These are phyloP conservation scores for Abrostola triplasia DNA, from an alignment of 2,888 invertebrate species.

Conservation along the genomic window DNA sequence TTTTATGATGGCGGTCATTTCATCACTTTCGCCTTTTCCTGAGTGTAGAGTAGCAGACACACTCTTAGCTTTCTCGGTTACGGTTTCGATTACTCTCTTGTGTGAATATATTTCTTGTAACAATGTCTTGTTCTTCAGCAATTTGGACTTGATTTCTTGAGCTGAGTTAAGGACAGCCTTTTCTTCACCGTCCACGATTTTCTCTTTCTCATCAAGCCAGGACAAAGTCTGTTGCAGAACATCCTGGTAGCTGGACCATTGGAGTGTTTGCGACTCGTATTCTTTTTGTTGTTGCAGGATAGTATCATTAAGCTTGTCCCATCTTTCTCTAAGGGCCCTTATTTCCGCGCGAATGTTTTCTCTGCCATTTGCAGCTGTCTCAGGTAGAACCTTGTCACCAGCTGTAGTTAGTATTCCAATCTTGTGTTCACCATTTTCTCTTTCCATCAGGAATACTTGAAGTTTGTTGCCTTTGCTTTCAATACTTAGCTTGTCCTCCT, in stretches of 20 bases:
- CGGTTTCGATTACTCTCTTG: slow-evolving; percentile 96
- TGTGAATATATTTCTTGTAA: slow-evolving; percentile 97
- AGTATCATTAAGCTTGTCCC: slow-evolving; percentile 95
- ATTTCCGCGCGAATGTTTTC: slow-evolving; percentile 96
- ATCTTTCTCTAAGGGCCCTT: slow-evolving; percentile 93
- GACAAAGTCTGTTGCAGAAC: slow-evolving; percentile 93
- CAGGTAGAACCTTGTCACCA: slow-evolving; percentile 96
- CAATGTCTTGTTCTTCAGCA: slow-evolving; percentile 95
- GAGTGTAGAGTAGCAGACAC: slow-evolving; percentile 89
- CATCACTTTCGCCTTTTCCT: slow-evolving; percentile 87
- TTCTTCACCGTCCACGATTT: slow-evolving; percentile 91
- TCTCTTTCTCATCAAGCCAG: slow-evolving; percentile 96
- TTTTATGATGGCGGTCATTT: slow-evolving; percentile 91
- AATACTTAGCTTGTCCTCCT: slow-evolving; percentile 90
- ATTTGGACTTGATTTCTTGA: slow-evolving; percentile 94
- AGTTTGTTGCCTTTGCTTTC: slow-evolving; percentile 91
- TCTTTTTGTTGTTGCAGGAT: slow-evolving; percentile 95
- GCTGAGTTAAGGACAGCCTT: slow-evolving; percentile 92
- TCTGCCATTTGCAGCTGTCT: slow-evolving; percentile 96
- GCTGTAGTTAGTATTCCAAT: slow-evolving; percentile 92
- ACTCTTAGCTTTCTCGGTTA: slow-evolving; percentile 95
- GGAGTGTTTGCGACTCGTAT: slow-evolving; percentile 94
- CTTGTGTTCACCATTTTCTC: slow-evolving; percentile 94
- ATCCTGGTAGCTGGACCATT: slow-evolving; percentile 95
- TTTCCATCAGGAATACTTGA: slow-evolving; percentile 92